Conservation (phyloP, 2,797 vertebrate species). For the Chrosomus eos region DNA sequence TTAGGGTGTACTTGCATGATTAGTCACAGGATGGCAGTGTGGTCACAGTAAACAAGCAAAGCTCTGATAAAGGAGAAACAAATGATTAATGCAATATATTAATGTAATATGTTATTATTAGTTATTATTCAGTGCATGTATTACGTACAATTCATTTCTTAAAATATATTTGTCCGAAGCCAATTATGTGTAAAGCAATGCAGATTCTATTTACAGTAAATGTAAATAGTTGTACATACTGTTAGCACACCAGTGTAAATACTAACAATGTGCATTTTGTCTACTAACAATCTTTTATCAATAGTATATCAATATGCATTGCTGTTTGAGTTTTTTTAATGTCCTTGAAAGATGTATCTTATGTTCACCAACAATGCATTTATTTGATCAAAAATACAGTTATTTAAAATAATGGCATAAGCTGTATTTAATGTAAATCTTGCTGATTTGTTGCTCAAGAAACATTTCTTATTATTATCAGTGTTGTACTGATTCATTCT, state of each 20-base stretch:
- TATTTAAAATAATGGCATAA: background rate
- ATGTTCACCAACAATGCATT: background rate
- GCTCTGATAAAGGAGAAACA: background rate
- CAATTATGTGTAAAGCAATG: background rate
- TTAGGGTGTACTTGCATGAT: conserved; percentile 12
- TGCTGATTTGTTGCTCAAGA: background rate
- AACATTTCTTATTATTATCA: background rate
- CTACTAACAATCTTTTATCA: background rate
- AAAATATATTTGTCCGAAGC: background rate
- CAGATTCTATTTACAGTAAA: background rate
- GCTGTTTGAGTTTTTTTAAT: background rate
- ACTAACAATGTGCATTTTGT: background rate
- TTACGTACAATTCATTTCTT: background rate
- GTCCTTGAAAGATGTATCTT: background rate
- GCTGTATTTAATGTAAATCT: background rate
- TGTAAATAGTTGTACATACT: background rate
- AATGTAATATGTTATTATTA: background rate
- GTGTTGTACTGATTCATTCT: background rate
- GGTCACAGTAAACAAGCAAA: background rate
- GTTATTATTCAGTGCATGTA: background rate
- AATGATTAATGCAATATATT: background rate
- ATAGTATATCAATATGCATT: background rate
- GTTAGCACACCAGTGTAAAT: background rate
- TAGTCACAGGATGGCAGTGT: conserved; percentile 37
- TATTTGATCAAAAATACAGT: background rate